These are phyloP conservation scores for Thalassarche chlororhynchos DNA, from an alignment of 2,113 vertebrate genomes.

Conservation along the genomic window DNA sequence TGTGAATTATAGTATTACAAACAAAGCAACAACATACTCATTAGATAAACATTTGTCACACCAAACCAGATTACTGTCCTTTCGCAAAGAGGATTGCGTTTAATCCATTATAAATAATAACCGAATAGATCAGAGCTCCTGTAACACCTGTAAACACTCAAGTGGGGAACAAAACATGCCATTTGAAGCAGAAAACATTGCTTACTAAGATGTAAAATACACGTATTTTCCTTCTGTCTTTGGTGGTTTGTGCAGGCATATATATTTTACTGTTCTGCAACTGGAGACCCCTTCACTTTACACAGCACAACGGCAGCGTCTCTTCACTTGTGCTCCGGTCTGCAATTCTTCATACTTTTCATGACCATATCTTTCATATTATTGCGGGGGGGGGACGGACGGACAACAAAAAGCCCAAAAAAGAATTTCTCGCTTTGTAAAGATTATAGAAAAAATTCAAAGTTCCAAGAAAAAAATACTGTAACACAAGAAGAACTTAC, in stretches of 20 bases:
- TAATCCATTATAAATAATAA: conserved; percentile 18
- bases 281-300: background rate
- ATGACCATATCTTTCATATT: background rate
- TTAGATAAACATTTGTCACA: background rate
- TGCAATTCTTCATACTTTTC: background rate
- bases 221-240: background rate
- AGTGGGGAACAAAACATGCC: background rate
- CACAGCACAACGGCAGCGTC: background rate
- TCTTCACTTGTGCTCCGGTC: background rate
- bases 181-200: background rate
- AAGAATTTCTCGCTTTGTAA: background rate
- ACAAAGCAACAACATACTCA: background rate
- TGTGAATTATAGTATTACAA: background rate
- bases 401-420: too few relatives aligned
- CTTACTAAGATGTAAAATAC: background rate
- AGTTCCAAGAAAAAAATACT: background rate
- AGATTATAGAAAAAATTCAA: background rate
- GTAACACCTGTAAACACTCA: background rate
- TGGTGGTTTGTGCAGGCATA: background rate
- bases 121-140: background rate
- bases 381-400: background rate
- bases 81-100: background rate
- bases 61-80: background rate
- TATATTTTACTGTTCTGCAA: background rate
- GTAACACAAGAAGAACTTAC: background rate